These are phyloP conservation scores for Ophioderma brevispina DNA, from an alignment of 35 echinoderm and acorn worm species.

Conservation along the genomic window DNA sequence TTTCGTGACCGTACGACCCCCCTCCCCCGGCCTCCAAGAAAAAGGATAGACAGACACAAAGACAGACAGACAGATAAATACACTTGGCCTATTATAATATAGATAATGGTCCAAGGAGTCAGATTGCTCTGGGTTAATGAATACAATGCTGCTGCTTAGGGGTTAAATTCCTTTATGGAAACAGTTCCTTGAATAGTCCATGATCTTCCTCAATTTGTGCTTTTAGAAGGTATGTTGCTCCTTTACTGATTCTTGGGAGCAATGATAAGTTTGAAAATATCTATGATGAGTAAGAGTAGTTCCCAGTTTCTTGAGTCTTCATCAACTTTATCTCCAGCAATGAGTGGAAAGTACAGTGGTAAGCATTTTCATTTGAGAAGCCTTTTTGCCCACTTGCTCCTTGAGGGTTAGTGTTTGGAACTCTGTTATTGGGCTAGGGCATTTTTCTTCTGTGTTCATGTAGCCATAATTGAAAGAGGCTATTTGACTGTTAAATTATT, in stretches of 20 bases:
- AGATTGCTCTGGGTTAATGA: slow-evolving; percentile 55
- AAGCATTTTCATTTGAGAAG: slow-evolving; percentile 82
- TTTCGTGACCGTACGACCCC: too few species aligned
- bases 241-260: slow-evolving; percentile 54
- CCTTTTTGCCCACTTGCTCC: slow-evolving; percentile 69
- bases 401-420: too few species aligned
- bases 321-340: slow-evolving; percentile 61
- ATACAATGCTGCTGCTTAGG: slow-evolving; percentile 62
- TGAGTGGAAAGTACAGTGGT: slow-evolving; percentile 24
- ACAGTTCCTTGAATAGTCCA: slow-evolving; percentile 39
- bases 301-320: slow-evolving; percentile 54
- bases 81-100: too few species aligned
- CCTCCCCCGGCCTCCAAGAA: too few species aligned
- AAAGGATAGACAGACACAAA: too few species aligned
- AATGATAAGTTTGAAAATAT: slow-evolving; percentile 52
- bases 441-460: too few species aligned
- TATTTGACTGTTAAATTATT: too few species aligned
- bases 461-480: too few species aligned
- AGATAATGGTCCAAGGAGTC: slow-evolving; percentile 53
- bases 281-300: slow-evolving; percentile 29
- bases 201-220: slow-evolving; percentile 60
- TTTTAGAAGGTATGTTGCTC: slow-evolving; percentile 26
- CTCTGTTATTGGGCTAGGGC: too few species aligned
- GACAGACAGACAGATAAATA: too few species aligned
- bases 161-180: slow-evolving; percentile 55